Percentiles rank a stretch among this genome's conserved stretches.
These are phyloP conservation scores for Cyphomyrmex costatus DNA, from an alignment of 1,140 invertebrate species.

Conservation along the genomic window DNA sequence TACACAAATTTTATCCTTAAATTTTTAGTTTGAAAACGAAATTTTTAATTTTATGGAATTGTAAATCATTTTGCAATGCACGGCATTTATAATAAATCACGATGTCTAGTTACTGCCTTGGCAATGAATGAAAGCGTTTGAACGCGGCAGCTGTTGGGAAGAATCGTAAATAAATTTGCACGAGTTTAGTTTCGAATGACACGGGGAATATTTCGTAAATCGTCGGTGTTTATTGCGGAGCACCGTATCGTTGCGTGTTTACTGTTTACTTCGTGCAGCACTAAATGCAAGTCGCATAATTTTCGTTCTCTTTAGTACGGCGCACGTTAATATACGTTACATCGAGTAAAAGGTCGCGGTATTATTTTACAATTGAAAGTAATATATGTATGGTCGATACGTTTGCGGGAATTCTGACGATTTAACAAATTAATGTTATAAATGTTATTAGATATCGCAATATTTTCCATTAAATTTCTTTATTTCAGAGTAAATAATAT, in stretches of 20 bases:
- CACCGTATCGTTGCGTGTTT: slow-evolving; percentile 20
- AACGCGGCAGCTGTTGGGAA: slow-evolving; percentile 21
- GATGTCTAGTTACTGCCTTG: slow-evolving; percentile 1
- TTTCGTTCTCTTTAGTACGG: not conserved
- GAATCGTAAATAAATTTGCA: slow-evolving; percentile 48
- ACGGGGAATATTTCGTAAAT: slow-evolving; percentile 37
- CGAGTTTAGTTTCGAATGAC: slow-evolving; percentile 26
- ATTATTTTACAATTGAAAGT: slow-evolving; percentile 16
- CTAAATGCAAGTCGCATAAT: slow-evolving; percentile 34
- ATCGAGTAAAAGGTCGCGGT: slow-evolving; percentile 16
- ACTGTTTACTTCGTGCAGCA: slow-evolving; percentile 28
- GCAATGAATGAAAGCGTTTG: slow-evolving; percentile 36
- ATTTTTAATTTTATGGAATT: not conserved
- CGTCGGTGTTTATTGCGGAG: slow-evolving; percentile 21
- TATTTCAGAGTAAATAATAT: not conserved
- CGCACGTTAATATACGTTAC: not conserved
- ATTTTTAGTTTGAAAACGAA: slow-evolving; percentile 3
- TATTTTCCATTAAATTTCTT: slow-evolving; percentile 25
- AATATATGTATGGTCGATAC: not conserved
- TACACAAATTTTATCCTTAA: not conserved
- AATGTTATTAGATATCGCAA: slow-evolving; percentile 17
- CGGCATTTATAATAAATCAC: slow-evolving; percentile 30
- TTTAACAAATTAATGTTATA: not conserved
- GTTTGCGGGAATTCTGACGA: not conserved
- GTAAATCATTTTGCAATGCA: slow-evolving; percentile 1